These are phyloP conservation scores for Palaemon carinicauda DNA, from an alignment of 1,140 invertebrate species.

Conservation along the genomic window DNA sequence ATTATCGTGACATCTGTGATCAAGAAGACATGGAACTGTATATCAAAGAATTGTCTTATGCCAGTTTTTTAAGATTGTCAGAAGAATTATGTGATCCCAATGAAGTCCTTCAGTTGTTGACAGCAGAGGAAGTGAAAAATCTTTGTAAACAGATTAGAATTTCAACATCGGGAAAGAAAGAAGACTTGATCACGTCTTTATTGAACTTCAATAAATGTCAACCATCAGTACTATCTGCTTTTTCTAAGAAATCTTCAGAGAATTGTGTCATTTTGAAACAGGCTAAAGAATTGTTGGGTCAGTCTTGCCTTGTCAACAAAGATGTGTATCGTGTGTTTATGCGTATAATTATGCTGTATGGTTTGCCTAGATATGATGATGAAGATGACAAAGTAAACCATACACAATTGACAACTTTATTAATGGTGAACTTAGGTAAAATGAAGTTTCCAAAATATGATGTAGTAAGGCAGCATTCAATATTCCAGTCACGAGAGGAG, in stretches of 20 bases:
- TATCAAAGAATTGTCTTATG: constrained; percentile 63
- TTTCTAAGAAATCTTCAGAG: neutral
- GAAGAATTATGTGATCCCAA: neutral
- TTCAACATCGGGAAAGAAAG: constrained; percentile 16
- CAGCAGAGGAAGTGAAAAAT: neutral
- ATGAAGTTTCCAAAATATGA: constrained; percentile 67
- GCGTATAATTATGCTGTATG: constrained; percentile 66
- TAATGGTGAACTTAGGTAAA: constrained; percentile 68
- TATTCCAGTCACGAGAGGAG: constrained; percentile 66
- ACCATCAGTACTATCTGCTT: neutral
- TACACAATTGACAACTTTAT: constrained; percentile 65
- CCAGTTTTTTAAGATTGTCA: constrained; percentile 61
- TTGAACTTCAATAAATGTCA: constrained; percentile 25
- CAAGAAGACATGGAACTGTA: constrained; percentile 61
- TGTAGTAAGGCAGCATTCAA: constrained; percentile 63
- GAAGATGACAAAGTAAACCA: constrained; percentile 64
- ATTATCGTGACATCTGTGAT: constrained; percentile 66
- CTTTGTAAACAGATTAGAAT: constrained; percentile 39
- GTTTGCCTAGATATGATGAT: constrained; percentile 65
- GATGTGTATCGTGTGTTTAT: constrained; percentile 65
- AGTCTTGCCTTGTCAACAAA: constrained; percentile 64
- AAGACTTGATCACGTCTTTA: neutral
- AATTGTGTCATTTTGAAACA: neutral
- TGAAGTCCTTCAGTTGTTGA: constrained; percentile 8
- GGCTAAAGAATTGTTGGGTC: constrained; percentile 62